phyloP scores from a whole-genome alignment of 1,140 invertebrate genomes.

The Zaprionus davidi region DNA sequence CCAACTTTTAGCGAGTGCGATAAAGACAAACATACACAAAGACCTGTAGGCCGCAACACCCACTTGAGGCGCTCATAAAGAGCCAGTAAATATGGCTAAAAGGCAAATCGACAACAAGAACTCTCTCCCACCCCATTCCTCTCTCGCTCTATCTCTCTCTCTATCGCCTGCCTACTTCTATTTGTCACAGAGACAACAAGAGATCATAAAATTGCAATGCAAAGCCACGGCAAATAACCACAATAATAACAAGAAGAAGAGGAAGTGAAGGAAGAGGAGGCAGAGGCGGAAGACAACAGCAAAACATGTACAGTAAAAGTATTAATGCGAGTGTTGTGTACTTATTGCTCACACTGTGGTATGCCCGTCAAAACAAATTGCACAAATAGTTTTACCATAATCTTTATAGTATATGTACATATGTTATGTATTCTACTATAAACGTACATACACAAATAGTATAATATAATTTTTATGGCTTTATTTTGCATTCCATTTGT shows the following conservation, averaged over 20 bases:
- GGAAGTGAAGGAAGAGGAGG: not conserved
- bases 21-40: conserved; percentile 18
- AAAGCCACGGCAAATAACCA: conserved; percentile 29
- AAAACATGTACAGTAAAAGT: not conserved
- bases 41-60: conserved; percentile 33
- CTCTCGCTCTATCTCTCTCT: not conserved
- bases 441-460: no score
- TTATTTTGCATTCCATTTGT: not conserved
- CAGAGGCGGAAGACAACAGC: not conserved
- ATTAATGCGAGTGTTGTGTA: not conserved
- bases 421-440: not conserved
- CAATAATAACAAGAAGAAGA: conserved; percentile 8
- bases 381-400: not conserved
- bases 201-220: conserved; percentile 43
- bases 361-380: not conserved
- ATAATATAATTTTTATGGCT: not conserved
- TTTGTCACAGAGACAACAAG: conserved; percentile 30
- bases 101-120: conserved; percentile 48
- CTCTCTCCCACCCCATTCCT: not conserved
- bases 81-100: conserved; percentile 39
- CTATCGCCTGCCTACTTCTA: not conserved
- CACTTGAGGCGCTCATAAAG: conserved; percentile 59
- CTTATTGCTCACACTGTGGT: not conserved
- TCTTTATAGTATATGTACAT: not conserved
- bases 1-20: conserved; percentile 56